These are phyloP conservation scores for Apostichopus californicus DNA, from an alignment of 35 echinoderm and acorn worm genomes.

Conservation along the genomic window DNA sequence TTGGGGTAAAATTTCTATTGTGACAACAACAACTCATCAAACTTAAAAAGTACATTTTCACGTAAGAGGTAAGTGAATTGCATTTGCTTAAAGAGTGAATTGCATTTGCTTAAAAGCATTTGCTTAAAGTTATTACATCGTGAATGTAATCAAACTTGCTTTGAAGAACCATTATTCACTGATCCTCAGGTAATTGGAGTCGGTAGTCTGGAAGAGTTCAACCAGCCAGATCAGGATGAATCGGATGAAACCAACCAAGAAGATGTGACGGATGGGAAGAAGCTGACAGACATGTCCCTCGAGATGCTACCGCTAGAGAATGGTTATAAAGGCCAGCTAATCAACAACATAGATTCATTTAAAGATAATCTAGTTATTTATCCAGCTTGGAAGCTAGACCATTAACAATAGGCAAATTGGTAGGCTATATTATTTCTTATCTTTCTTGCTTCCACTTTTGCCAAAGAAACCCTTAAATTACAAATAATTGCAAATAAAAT, in stretches of 20 bases:
- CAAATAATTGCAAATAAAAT: no score
- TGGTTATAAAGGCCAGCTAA: background rate
- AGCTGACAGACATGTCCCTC: background rate
- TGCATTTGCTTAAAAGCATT: no score
- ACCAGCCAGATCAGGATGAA: background rate
- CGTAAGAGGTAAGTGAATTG: no score
- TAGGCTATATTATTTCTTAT: background rate
- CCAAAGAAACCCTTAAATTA: background rate
- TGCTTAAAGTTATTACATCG: no score
- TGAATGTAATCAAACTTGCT: no score
- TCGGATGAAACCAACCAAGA: background rate
- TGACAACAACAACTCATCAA: no score
- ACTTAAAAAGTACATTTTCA: no score
- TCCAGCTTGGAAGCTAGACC: constrained; percentile 2
- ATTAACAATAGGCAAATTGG: background rate
- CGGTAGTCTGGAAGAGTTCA: constrained; percentile 7
- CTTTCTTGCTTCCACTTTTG: background rate
- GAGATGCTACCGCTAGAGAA: constrained; percentile 21
- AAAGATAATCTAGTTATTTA: background rate
- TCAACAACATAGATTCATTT: constrained; percentile 13
- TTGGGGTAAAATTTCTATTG: no score
- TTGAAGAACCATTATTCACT: background rate
- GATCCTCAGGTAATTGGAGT: background rate
- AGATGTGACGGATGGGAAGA: background rate
- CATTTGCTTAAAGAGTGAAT: no score